Evolutionary conservation across 2,888 invertebrate genomes (phyloP), one percentile per base, ranked within the genome.

Genomic region (Lathronympha strigana): DNA sequence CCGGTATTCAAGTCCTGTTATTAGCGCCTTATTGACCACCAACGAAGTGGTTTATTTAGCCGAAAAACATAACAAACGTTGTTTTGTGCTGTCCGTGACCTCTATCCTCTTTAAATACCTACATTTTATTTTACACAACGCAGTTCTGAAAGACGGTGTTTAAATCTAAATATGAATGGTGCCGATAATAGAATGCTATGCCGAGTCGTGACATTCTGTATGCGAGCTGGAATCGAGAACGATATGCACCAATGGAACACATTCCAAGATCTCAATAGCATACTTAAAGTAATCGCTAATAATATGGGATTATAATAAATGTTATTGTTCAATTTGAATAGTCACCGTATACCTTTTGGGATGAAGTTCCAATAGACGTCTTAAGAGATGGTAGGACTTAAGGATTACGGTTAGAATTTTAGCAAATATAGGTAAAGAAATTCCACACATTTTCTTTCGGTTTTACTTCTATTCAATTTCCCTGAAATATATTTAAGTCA

Each of bases 191-290:
- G 9, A 53, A 15, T 21, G 19, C 31, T 51, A 23, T 53, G 9
- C 23, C 4, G 15, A 53, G 50, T 15, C 63, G 63, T 58, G 63
- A 57, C 43, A 38, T n/a, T 4, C 15, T 47, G 23, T 25, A 47
- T 45, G 33, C 13, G 21, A 45, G 21, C 21, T 17, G 23, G 31
- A 31, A 15, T 33, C 15, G 21, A 19, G 21, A 33, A 45, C 15
- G 28, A 25, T 25, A 23, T 9, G 40, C 28, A 9, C 51, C 25
- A 51, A 61, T 62, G 25, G 23, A 38, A 36, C 15, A 45, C 33
- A 61, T 45, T 23, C 53, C 31, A 31, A 38, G 19, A 19, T 19
- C 4, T 51, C 38, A 51, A 51, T 51, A 40, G 19, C 38, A n/a
- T n/a, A n/a, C n/a, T 15, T 19, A 6, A 51, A 33, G 33, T 53